Evolutionary conservation across 2,113 vertebrate genomes (phyloP).

Genomic region (Tupaia chinensis): DNA sequence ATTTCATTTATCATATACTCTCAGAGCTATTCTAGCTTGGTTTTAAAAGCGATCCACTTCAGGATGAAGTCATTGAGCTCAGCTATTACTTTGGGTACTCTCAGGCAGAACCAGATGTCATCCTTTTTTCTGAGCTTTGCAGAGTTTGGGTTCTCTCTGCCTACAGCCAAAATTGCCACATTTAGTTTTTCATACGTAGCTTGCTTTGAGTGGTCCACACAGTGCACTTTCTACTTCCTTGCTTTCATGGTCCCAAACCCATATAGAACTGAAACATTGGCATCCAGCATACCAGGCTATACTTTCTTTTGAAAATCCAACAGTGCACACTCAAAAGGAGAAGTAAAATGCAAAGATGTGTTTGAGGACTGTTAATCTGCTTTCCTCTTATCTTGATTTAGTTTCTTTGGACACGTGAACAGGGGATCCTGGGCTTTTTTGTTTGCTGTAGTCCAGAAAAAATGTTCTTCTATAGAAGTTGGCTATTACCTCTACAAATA

Average conservation of each 20-base stretch:
- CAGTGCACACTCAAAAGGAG: neutral
- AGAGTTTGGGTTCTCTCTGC: neutral
- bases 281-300: neutral
- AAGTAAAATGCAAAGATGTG: neutral
- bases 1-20: neutral
- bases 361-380: neutral
- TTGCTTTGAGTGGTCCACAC: slow-evolving; percentile 11
- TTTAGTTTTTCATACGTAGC: neutral
- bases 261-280: neutral
- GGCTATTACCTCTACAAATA: neutral
- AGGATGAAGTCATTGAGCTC: neutral
- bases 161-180: neutral
- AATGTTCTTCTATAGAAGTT: neutral
- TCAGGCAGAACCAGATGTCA: neutral
- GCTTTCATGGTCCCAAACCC: neutral
- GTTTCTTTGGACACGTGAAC: neutral
- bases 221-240: neutral
- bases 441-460: neutral
- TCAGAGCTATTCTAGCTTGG: neutral
- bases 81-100: neutral
- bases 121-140: neutral
- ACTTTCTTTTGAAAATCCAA: slow-evolving; percentile 23
- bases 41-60: neutral
- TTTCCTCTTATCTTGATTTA: neutral
- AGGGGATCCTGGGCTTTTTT: neutral